phyloP scores from a whole-genome alignment of 2,797 vertebrate genomes.

The Mus caroli region DNA sequence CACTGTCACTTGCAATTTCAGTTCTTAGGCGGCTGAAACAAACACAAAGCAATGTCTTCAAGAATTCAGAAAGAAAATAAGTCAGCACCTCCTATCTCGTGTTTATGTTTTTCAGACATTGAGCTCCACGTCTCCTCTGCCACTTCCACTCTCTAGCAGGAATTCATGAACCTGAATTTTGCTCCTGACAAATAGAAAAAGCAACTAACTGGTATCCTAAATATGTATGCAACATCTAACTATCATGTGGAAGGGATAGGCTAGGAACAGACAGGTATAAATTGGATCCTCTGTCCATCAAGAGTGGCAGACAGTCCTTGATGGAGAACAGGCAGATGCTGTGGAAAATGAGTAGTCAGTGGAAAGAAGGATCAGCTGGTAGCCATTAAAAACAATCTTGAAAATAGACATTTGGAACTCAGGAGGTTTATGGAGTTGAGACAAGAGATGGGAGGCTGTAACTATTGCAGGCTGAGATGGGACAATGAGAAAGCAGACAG shows the following conservation, averaged over 20 bases:
- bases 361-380: not conserved
- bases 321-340: not conserved
- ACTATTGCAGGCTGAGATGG: not conserved
- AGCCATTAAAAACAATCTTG: constrained; percentile 11
- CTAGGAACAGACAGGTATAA: not conserved
- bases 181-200: constrained; percentile 39
- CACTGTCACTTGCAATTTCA: constrained; percentile 66
- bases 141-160: constrained; percentile 28
- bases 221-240: not conserved
- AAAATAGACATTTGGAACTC: not conserved
- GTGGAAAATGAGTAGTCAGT: not conserved
- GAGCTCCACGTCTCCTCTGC: not conserved
- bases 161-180: constrained; percentile 3
- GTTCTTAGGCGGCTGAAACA: constrained; percentile 64
- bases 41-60: constrained; percentile 46
- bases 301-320: not conserved
- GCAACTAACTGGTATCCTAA: constrained; percentile 32
- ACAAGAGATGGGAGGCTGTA: not conserved
- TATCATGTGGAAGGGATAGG: not conserved
- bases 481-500: not conserved
- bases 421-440: not conserved
- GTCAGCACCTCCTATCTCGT: not conserved
- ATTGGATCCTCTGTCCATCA: not conserved
- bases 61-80: not conserved
- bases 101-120: constrained; percentile 34